Evolutionary conservation across 2,888 invertebrate species (phyloP).

Genomic region (Ctena decussata): DNA sequence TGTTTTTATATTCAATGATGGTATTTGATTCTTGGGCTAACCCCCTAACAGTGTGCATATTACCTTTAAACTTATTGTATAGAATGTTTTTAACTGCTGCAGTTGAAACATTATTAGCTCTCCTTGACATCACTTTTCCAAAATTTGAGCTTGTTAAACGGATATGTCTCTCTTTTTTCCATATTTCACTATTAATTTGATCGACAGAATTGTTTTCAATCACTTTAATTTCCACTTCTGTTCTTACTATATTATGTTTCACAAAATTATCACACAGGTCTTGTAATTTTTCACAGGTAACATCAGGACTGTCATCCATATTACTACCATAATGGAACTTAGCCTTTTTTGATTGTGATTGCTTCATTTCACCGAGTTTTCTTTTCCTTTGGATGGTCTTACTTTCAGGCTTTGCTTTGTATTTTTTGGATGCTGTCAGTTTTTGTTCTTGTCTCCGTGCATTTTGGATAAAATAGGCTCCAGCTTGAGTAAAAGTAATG

Average conservation of each 20-base stretch:
- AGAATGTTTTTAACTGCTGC: constrained; percentile 1
- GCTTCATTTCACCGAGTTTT: neutral
- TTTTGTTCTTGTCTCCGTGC: neutral
- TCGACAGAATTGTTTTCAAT: neutral
- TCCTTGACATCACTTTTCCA: constrained; percentile 20
- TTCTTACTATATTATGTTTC: neutral
- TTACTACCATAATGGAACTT: constrained; percentile 10
- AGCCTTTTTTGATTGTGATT: constrained; percentile 22
- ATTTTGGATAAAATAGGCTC: neutral
- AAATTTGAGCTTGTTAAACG: constrained; percentile 35
- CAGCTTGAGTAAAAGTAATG: neutral
- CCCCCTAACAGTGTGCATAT: constrained; percentile 11
- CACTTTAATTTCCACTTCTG: too few species aligned
- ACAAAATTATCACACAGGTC: neutral
- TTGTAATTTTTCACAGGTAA: neutral
- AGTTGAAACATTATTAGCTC: neutral
- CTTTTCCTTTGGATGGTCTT: constrained; percentile 12
- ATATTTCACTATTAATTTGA: constrained; percentile 23
- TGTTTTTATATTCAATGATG: constrained; percentile 10
- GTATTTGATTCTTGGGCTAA: constrained; percentile 15
- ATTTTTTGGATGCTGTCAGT: neutral
- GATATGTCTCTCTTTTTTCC: constrained; percentile 32
- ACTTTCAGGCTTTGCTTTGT: neutral
- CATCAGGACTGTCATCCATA: constrained; percentile 9
- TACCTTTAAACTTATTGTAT: constrained; percentile 13